Conservation (phyloP, 2,113 vertebrate species). For the Cyphomyrus plagiostoma region DNA sequence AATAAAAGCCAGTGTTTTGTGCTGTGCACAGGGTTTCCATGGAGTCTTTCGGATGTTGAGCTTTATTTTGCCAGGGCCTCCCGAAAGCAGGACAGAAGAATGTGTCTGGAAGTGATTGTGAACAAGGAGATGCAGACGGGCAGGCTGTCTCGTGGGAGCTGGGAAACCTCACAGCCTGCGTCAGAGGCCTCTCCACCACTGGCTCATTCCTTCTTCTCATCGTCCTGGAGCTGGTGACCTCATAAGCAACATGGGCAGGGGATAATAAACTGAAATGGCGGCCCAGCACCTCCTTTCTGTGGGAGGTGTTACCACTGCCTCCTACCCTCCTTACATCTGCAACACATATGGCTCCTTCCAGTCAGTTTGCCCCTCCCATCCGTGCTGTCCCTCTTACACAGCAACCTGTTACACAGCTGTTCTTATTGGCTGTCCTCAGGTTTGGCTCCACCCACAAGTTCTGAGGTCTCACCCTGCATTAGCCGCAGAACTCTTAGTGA, state of each 20-base stretch:
- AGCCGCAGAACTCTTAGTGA: not conserved
- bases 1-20: not conserved
- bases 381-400: not conserved
- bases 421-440: not conserved
- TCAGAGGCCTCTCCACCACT: not conserved
- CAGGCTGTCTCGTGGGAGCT: not conserved
- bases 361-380: not conserved
- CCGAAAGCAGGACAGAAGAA: not conserved
- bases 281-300: not conserved
- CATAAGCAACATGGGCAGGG: not conserved
- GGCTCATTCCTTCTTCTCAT: not conserved
- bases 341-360: not conserved
- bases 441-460: not conserved
- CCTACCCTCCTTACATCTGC: not conserved
- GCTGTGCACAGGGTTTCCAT: not conserved
- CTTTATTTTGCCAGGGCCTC: not conserved
- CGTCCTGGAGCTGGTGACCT: not conserved
- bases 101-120: slow-evolving; percentile 18
- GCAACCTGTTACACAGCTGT: not conserved
- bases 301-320: not conserved
- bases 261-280: not conserved
- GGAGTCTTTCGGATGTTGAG: slow-evolving; percentile 10
- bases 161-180: not conserved
- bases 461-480: not conserved
- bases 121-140: not conserved